Base-by-base conservation (phyloP, 2,113 vertebrate genomes). In the Lates calcarifer region DNA sequence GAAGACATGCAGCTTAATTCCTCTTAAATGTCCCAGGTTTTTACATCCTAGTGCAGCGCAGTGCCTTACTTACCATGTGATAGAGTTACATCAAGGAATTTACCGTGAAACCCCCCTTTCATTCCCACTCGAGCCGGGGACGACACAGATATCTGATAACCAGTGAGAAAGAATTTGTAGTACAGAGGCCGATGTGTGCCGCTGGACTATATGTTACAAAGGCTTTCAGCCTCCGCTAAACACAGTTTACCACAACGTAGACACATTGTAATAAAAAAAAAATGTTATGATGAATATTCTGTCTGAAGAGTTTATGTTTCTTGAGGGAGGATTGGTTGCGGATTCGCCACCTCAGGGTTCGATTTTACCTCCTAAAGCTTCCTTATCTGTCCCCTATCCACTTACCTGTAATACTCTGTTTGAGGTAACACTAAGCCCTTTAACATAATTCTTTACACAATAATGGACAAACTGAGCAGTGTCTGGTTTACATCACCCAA, bases 81-180 rank as follows among this genome's bases (percentile, higher is more conserved):
- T 95, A 81, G 90, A 87, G 92, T 95, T 95, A 93, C 95, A 89
- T 75, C 61, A 22, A 94, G 91, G 94, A 95, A 94, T 94, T 88
- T 88, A 58, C 85, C 65, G 82, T 94, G 93, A 95, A 93, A 92
- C 92, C 93, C 88, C 84, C 89, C 90, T 94, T 94, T 95, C 92
- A 94, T 93, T 90, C 89, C 87, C 88, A 79, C 85, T 84, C 68
- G 74, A 80, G 63, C 87, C 55, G 67, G 83, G 87, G 86, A 89
- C 85, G 78, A 88, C 87, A 88, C 88, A 84, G 91, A 90, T 89
- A 94, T 86, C 92, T 90, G 93, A 93, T 93, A 90, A 91, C 92
- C 89, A 91, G 90, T 89, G 92, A 91, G 92, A 92, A 90, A 83
- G 90, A 93, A 90, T 88, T 88, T 90, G 90, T 89, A 74, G 82